These are phyloP conservation scores for Clarias fuscus DNA, from an alignment of 2,797 vertebrate genomes.

Conservation along the genomic window DNA sequence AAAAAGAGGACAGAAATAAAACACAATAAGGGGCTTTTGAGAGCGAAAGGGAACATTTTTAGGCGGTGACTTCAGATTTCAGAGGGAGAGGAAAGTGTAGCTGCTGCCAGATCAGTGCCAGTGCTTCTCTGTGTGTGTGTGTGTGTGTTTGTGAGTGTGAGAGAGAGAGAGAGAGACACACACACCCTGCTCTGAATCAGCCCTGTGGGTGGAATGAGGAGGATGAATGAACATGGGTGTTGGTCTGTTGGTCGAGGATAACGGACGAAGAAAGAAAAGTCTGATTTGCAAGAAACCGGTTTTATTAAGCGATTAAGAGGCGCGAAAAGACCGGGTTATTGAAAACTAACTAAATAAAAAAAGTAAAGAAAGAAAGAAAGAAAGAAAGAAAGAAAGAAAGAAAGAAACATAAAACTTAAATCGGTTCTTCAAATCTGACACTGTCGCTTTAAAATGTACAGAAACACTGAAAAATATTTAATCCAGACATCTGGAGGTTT, in stretches of 20 bases:
- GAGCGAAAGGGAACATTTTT: conserved; percentile 1
- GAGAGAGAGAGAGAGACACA: neutral
- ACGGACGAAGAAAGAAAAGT: neutral
- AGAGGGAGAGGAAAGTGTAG: conserved; percentile 14
- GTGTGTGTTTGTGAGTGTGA: too few relatives aligned
- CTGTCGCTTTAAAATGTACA: neutral
- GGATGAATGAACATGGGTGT: neutral
- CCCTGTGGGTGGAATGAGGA: neutral
- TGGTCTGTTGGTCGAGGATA: neutral
- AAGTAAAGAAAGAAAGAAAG: too few relatives aligned
- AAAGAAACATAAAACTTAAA: too few relatives aligned
- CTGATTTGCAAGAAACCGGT: neutral
- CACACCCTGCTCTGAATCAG: neutral
- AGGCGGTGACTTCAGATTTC: conserved; percentile 1
- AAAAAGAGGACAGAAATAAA: neutral
- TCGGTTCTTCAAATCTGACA: neutral
- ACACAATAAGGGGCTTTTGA: conserved; percentile 37
- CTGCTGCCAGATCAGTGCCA: conserved; percentile 5
- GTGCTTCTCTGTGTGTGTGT: neutral
- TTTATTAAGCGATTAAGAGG: neutral
- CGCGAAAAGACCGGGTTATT: neutral
- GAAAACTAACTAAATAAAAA: too few relatives aligned
- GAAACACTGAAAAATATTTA: neutral
- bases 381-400: too few relatives aligned
- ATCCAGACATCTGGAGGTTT: too few relatives aligned